These are phyloP conservation scores for Vandiemenella viatica DNA, from an alignment of 2,888 invertebrate genomes.

Conservation along the genomic window DNA sequence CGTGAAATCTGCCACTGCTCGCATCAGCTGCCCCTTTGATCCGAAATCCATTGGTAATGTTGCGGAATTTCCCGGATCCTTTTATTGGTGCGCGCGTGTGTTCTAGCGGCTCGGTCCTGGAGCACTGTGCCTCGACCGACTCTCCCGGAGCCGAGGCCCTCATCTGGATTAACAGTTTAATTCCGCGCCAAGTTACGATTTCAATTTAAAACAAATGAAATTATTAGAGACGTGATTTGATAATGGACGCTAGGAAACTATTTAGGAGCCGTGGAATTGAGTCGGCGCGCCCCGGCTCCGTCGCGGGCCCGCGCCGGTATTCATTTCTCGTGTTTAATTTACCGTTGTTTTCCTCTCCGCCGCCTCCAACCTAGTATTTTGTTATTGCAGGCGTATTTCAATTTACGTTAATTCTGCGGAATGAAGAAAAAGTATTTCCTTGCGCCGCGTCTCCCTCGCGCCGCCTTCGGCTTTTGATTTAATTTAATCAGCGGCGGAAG, in stretches of 20 bases:
- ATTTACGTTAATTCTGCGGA: constrained; percentile 31
- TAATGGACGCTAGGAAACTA: neutral
- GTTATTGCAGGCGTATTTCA: constrained; percentile 26
- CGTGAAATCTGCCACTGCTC: too few relatives aligned
- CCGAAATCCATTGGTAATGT: too few relatives aligned
- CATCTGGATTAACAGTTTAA: constrained; percentile 4
- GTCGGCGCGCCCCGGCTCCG: too few relatives aligned
- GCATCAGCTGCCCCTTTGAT: too few relatives aligned
- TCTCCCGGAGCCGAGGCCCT: too few relatives aligned
- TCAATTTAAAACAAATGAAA: constrained; percentile 3
- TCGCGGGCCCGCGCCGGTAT: neutral
- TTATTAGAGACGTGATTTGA: constrained; percentile 1
- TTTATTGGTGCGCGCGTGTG: too few relatives aligned
- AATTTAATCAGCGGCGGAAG: constrained; percentile 28
- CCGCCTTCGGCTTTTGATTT: constrained; percentile 26
- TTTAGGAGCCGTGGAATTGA: neutral
- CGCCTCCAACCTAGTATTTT: constrained; percentile 9
- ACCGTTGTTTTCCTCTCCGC: neutral
- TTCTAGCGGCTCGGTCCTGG: too few relatives aligned
- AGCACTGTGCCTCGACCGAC: too few relatives aligned
- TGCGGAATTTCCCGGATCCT: too few relatives aligned
- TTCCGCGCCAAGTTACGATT: constrained; percentile 3
- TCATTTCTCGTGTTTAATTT: constrained; percentile 3
- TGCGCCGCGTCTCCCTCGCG: neutral
- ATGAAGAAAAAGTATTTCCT: constrained; percentile 27